These are phyloP conservation scores for Anoplopoma fimbria DNA, from an alignment of 2,113 vertebrate genomes.

Conservation along the genomic window DNA sequence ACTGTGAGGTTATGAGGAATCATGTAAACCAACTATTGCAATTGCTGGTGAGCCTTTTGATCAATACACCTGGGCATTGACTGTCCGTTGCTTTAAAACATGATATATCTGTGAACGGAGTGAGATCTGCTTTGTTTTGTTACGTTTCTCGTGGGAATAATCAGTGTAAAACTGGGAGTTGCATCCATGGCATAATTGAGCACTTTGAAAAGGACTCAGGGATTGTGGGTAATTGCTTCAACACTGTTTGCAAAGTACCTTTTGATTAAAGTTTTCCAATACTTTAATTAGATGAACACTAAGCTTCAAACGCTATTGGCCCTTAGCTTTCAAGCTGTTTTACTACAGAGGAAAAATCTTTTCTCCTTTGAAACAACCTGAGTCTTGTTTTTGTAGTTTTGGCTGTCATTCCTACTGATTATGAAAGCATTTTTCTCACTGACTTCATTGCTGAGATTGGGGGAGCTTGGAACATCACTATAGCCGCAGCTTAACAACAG, in stretches of 20 bases:
- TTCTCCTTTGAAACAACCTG: slow-evolving; percentile 19
- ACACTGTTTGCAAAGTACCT: slow-evolving; percentile 24
- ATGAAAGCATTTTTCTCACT: slow-evolving; percentile 9
- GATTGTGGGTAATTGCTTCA: slow-evolving; percentile 42
- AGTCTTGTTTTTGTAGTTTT: slow-evolving; percentile 6
- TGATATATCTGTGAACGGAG: neutral
- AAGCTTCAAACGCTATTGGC: slow-evolving; percentile 45
- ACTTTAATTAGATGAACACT: slow-evolving; percentile 23
- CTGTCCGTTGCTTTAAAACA: neutral
- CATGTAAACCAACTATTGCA: neutral
- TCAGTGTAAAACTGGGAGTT: slow-evolving; percentile 15
- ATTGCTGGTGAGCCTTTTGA: slow-evolving; percentile 7
- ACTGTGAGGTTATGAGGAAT: neutral
- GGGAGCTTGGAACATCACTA: neutral
- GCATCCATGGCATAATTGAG: slow-evolving; percentile 24
- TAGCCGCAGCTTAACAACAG: neutral
- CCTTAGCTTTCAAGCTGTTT: slow-evolving; percentile 25
- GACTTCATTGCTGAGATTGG: neutral
- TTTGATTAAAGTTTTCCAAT: slow-evolving; percentile 54
- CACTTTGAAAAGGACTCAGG: slow-evolving; percentile 31
- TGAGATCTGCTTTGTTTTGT: neutral
- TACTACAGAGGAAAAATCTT: neutral
- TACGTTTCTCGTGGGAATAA: slow-evolving; percentile 28
- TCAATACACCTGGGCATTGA: slow-evolving; percentile 1
- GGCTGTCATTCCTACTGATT: neutral